These are phyloP conservation scores for Rhorus exstirpatorius DNA, from an alignment of 2,888 invertebrate species.

Conservation along the genomic window DNA sequence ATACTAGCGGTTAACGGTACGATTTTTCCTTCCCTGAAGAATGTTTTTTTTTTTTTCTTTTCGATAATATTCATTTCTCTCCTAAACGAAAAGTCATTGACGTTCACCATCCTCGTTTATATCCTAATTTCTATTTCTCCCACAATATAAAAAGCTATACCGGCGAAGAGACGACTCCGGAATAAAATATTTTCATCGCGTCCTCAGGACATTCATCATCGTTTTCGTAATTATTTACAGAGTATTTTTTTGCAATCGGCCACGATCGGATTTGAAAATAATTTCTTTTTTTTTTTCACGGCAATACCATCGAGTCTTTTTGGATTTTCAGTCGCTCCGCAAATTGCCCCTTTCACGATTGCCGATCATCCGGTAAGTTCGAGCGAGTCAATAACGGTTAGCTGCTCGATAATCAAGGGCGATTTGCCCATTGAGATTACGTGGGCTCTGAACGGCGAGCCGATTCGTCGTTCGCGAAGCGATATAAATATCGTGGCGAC, in stretches of 20 bases:
- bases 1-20: slow-evolving; percentile 87
- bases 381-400: slow-evolving; percentile 92
- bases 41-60: slow-evolving; percentile 71
- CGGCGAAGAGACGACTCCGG: slow-evolving; percentile 1
- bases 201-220: neutral
- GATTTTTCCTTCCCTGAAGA: slow-evolving; percentile 60
- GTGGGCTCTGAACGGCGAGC: slow-evolving; percentile 85
- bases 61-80: slow-evolving; percentile 14
- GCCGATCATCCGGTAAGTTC: slow-evolving; percentile 92
- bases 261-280: neutral
- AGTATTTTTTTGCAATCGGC: neutral
- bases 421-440: slow-evolving; percentile 90
- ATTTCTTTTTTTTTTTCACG: too few relatives aligned
- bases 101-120: slow-evolving; percentile 4
- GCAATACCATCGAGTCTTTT: slow-evolving; percentile 13
- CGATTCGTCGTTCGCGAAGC: slow-evolving; percentile 81
- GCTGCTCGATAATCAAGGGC: slow-evolving; percentile 92
- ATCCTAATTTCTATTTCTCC: neutral
- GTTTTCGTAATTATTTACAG: neutral
- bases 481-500: slow-evolving; percentile 85
- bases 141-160: neutral
- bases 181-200: neutral
- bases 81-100: neutral
- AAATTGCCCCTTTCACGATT: slow-evolving; percentile 91
- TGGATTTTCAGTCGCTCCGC: slow-evolving; percentile 88